These are phyloP conservation scores for Lepus timidus DNA, from an alignment of 2,113 vertebrate species.

Conservation along the genomic window DNA sequence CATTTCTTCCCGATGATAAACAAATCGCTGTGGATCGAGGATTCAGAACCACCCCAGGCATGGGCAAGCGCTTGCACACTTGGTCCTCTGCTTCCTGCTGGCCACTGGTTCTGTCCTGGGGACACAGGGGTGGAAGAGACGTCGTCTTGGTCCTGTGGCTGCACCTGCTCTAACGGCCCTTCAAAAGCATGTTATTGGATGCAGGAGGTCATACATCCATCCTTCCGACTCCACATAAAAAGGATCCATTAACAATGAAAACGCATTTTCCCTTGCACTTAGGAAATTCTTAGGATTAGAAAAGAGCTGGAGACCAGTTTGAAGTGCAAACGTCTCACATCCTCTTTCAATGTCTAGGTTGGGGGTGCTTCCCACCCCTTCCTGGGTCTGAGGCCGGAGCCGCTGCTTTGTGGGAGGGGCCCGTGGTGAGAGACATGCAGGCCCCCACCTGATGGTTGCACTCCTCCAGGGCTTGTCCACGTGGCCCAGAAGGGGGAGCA, in stretches of 20 bases:
- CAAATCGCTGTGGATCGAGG: neutral
- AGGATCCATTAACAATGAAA: neutral
- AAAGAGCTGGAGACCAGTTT: neutral
- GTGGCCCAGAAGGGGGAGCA: neutral
- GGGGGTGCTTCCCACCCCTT: neutral
- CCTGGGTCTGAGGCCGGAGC: neutral
- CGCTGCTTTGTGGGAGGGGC: too few relatives aligned
- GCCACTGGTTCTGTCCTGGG: neutral
- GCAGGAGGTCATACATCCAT: neutral
- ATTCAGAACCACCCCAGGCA: rapidly evolving
- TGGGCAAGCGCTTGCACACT: rapidly evolving
- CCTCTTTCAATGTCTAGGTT: neutral
- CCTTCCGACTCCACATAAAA: neutral
- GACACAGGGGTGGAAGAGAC: rapidly evolving
- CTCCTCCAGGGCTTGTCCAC: neutral
- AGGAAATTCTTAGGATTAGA: neutral
- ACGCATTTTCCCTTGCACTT: neutral
- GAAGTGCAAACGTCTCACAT: neutral
- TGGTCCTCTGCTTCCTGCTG: neutral
- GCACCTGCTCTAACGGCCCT: too few relatives aligned
- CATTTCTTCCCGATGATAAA: neutral
- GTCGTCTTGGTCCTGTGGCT: rapidly evolving
- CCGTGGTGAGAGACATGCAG: too few relatives aligned
- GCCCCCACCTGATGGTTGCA: neutral
- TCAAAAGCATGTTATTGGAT: neutral